A percentile compares a stretch with the other conserved stretches of the same genome.
Evolutionary conservation across 1,140 invertebrate species (phyloP).

Genomic region (Cepaea nemoralis): DNA sequence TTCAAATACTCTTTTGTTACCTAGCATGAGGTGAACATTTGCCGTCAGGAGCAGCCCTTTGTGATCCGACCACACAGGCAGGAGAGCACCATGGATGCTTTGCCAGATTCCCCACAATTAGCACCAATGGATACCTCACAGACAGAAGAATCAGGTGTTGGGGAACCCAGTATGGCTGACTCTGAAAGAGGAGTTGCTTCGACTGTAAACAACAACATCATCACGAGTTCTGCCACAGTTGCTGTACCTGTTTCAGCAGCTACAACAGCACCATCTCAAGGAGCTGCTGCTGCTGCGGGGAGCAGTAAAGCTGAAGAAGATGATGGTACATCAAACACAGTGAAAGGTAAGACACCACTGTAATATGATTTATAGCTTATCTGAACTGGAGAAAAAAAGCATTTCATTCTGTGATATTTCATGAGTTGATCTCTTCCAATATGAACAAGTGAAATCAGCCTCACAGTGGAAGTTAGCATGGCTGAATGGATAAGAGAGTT

Average conservation of each 20-base stretch:
- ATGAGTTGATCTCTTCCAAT: too few relatives aligned
- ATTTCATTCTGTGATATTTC: too few relatives aligned
- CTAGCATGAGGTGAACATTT: constrained; percentile 86
- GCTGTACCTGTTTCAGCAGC: neutral
- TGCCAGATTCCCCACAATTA: constrained; percentile 52
- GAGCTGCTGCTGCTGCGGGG: constrained; percentile 28
- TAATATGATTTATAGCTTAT: too few relatives aligned
- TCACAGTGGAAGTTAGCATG: too few relatives aligned
- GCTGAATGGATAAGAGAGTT: too few relatives aligned
- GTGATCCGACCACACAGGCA: constrained; percentile 74
- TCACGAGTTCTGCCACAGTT: neutral
- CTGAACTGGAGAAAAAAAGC: too few relatives aligned
- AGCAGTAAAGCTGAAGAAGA: constrained; percentile 47
- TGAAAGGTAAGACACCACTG: constrained; percentile 24
- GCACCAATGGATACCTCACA: constrained; percentile 57
- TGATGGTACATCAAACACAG: constrained; percentile 36
- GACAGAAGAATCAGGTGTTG: constrained; percentile 45
- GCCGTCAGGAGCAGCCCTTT: constrained; percentile 84
- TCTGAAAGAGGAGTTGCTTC: neutral
- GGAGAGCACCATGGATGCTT: constrained; percentile 52
- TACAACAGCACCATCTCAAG: constrained; percentile 34
- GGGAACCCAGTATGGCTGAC: neutral
- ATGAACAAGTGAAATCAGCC: too few relatives aligned
- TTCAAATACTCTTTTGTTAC: constrained; percentile 6
- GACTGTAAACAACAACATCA: neutral